These are phyloP conservation scores for Lytechinus variegatus DNA, from an alignment of 35 echinoderm and acorn worm species.

Conservation along the genomic window DNA sequence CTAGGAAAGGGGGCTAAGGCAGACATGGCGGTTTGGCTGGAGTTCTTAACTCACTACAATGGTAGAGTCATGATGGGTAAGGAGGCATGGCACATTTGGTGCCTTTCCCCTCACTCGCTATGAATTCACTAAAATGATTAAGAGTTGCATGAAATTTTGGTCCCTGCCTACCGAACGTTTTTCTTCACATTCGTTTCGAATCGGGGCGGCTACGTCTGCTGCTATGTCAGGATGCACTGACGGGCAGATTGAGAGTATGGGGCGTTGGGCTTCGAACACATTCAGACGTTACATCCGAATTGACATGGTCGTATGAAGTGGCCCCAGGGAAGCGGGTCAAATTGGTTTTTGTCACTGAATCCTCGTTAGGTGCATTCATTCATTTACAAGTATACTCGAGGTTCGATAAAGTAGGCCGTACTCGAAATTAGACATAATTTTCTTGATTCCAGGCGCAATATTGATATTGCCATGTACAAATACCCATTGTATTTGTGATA, in stretches of 20 bases:
- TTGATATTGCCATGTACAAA: too few relatives aligned
- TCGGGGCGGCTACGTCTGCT: background rate
- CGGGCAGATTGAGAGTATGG: background rate
- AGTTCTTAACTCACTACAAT: background rate
- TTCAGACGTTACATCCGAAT: background rate
- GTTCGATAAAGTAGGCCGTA: too few relatives aligned
- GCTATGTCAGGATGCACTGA: background rate
- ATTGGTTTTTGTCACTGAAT: too few relatives aligned
- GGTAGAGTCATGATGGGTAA: background rate
- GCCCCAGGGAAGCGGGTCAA: too few relatives aligned
- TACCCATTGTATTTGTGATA: too few relatives aligned
- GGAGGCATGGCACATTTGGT: background rate
- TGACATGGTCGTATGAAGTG: background rate
- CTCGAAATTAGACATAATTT: too few relatives aligned
- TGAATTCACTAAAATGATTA: background rate
- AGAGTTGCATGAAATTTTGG: background rate
- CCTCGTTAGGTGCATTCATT: too few relatives aligned
- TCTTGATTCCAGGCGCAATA: too few relatives aligned
- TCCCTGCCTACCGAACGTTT: background rate
- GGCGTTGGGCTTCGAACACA: background rate
- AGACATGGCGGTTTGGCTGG: background rate
- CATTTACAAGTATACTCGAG: too few relatives aligned
- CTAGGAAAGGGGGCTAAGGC: background rate
- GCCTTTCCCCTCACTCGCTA: background rate
- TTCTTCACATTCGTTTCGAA: background rate